Evolutionary conservation across 1,140 invertebrate species (phyloP).

Genomic region (Ridgeia piscesae): DNA sequence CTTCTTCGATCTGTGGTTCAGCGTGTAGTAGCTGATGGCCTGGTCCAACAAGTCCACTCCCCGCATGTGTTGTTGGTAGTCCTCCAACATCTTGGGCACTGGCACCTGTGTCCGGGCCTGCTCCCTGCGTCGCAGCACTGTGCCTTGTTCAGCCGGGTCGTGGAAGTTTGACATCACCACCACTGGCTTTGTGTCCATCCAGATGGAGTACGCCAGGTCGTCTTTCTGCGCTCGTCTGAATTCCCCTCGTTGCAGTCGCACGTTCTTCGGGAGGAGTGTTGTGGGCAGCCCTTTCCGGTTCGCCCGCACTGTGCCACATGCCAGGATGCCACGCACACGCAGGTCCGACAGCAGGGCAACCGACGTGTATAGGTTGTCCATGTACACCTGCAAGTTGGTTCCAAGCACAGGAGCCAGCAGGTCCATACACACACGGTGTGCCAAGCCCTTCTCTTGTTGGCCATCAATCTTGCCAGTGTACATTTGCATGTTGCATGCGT

Average conservation of each 20-base stretch:
- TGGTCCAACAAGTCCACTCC: slow-evolving; percentile 10
- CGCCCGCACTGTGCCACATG: slow-evolving; percentile 6
- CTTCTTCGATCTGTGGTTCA: slow-evolving; percentile 7
- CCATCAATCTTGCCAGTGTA: slow-evolving; percentile 8
- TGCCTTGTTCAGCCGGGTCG: slow-evolving; percentile 1
- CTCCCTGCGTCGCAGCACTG: slow-evolving; percentile 4
- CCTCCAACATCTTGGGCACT: background rate
- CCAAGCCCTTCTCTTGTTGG: slow-evolving; percentile 1
- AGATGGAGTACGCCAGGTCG: slow-evolving; percentile 3
- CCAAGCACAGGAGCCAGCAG: background rate
- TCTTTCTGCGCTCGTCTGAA: background rate
- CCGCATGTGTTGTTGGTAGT: slow-evolving; percentile 13
- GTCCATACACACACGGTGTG: background rate
- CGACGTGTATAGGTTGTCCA: background rate
- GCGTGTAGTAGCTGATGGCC: slow-evolving; percentile 15
- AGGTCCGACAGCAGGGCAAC: background rate
- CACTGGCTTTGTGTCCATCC: slow-evolving; percentile 18
- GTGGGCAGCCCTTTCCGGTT: background rate
- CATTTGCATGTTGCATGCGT: background rate
- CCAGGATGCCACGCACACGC: background rate
- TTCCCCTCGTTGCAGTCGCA: background rate
- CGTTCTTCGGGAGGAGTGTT: background rate
- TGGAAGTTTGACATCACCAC: background rate
- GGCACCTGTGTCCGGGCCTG: background rate
- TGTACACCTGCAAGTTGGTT: slow-evolving; percentile 8